Evolutionary conservation across 2,888 invertebrate genomes (phyloP).

Genomic region (Drosophila neonasuta): DNA sequence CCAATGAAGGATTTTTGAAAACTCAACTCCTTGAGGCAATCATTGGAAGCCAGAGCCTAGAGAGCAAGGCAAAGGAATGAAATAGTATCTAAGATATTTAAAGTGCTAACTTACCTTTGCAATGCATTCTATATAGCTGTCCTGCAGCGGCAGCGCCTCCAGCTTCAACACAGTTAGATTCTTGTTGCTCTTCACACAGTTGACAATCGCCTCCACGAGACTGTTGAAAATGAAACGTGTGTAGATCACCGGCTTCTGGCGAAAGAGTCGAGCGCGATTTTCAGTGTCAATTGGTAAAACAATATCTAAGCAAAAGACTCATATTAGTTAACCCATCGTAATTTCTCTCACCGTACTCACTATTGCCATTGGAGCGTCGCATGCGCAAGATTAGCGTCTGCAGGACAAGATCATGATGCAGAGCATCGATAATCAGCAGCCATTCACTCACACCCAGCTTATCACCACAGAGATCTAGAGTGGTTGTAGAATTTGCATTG

Average conservation of each 20-base stretch:
- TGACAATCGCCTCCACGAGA: slow-evolving; percentile 86
- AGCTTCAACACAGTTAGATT: slow-evolving; percentile 86
- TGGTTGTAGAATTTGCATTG: slow-evolving; percentile 82
- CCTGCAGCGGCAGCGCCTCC: slow-evolving; percentile 88
- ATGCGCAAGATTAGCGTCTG: slow-evolving; percentile 87
- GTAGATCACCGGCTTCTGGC: slow-evolving; percentile 86
- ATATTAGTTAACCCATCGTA: no score
- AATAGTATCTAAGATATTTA: neutral
- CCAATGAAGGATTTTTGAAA: slow-evolving; percentile 87
- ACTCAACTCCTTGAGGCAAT: slow-evolving; percentile 86
- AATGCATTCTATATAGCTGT: slow-evolving; percentile 86
- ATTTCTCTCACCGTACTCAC: slow-evolving; percentile 69
- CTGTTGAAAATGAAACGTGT: slow-evolving; percentile 88
- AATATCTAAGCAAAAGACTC: slow-evolving; percentile 13
- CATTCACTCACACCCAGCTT: slow-evolving; percentile 89
- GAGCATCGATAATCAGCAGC: slow-evolving; percentile 88
- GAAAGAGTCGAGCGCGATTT: slow-evolving; percentile 85
- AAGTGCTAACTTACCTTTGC: slow-evolving; percentile 83
- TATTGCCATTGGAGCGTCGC: slow-evolving; percentile 81
- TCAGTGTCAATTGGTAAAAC: slow-evolving; percentile 83
- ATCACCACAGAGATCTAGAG: slow-evolving; percentile 88
- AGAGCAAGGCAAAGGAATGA: neutral
- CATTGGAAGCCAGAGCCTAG: slow-evolving; percentile 85
- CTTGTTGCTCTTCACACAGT: slow-evolving; percentile 86
- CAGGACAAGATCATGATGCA: slow-evolving; percentile 88